Evolutionary conservation across 1,140 invertebrate genomes (phyloP), one percentile per base, ranked within the genome.

Genomic region (Choristoneura fumiferana): DNA sequence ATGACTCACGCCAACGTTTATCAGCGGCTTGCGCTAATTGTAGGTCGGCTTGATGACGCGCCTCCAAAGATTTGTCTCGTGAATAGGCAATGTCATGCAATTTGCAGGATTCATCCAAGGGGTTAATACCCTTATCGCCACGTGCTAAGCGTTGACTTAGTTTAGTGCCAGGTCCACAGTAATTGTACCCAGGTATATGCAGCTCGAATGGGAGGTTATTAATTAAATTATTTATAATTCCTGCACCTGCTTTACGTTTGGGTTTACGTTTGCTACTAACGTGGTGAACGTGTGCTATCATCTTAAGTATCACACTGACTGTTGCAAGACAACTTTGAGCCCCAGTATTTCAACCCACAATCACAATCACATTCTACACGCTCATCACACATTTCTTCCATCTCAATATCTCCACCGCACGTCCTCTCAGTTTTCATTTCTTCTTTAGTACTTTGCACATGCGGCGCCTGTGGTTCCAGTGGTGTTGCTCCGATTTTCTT

Each of bases 41-140:
- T 17, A 45, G 9, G 9, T 45, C 40, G 1, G 40, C 40, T 45
- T 5, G 15, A 22, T 45, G 40, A 9, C 40, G 15, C 2, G 13
- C 10, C 17, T 45, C 40, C 2, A 45, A 22, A 4, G 40, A 8
- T 22, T 22, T n/a, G 2, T 45, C 10, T 5, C 1, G 14, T 9
- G 15, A 22, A 17, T 45, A 45, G 9, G 40, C 40, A 22, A 45
- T 45, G 18, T 45, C 40, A 5, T 45, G 40, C 5, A 45, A n/a
- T 22, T 45, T 45, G 2, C 40, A 45, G 18, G 17, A 9, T 22
- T 45, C 40, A 3, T 45, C 40, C 2, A 45, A n/a, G 0, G 15
- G 15, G 9, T 45, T 45, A 8, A 45, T n/a, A 4, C 40, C 40
- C 0, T 8, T 8, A 45, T 22, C 40, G 17, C n/a, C n/a, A 5